These are phyloP conservation scores for Drosophila falleni DNA, from an alignment of 2,888 invertebrate species.

Conservation along the genomic window DNA sequence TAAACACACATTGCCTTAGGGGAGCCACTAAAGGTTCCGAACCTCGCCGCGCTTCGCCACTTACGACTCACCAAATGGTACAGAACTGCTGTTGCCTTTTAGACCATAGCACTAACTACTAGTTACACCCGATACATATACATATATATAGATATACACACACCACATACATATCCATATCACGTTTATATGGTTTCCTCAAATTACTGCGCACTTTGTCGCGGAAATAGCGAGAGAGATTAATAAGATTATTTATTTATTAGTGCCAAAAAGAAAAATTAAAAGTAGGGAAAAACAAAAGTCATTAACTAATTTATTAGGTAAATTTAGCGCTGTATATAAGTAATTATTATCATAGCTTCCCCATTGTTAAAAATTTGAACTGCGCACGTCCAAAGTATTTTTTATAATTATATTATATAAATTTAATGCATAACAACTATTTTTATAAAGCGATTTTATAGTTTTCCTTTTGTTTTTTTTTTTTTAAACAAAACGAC, in stretches of 20 bases:
- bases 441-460: constrained; percentile 45
- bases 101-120: constrained; percentile 20
- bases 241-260: constrained; percentile 77
- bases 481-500: constrained; percentile 28
- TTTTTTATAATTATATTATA: constrained; percentile 61
- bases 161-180: constrained; percentile 14
- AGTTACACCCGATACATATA: constrained; percentile 6
- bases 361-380: constrained; percentile 40
- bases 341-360: constrained; percentile 54
- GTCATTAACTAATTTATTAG: constrained; percentile 70
- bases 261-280: constrained; percentile 67
- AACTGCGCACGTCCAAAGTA: constrained; percentile 76
- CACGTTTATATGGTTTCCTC: constrained; percentile 50
- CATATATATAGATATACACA: constrained; percentile 1
- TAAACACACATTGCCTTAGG: constrained; percentile 29
- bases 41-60: constrained; percentile 27
- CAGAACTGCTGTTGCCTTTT: constrained; percentile 21
- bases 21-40: constrained; percentile 19
- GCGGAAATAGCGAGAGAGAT: constrained; percentile 66
- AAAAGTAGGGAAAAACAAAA: constrained; percentile 47
- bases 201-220: constrained; percentile 27
- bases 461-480: constrained; percentile 27
- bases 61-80: constrained; percentile 12
- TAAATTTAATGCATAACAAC: constrained; percentile 38
- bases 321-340: constrained; percentile 31